Evolutionary conservation across 35 echinoderm and acorn worm genomes (phyloP), one percentile per base, ranked within the genome.

Genomic region (Lytechinus variegatus): DNA sequence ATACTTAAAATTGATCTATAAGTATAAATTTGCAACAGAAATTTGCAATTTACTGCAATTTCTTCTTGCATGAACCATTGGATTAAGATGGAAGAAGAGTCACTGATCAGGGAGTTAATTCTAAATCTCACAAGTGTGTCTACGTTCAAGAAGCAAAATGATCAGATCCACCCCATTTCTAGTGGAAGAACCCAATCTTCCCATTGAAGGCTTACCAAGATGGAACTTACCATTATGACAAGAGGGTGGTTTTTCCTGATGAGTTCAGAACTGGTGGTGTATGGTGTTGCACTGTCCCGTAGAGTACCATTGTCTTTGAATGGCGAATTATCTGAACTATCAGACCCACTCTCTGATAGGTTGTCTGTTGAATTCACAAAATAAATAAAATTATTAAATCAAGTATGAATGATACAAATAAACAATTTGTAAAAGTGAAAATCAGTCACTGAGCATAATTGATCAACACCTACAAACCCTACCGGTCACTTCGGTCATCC

Each of bases 181-280:
- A 29, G 60, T 33, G 0, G 28, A 13, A 54, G 6, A 94, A 21
- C 54, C 12, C 27, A 52, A 6, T 24, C 19, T n/a, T 79, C 19
- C n/a, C 60, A 29, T 86, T 0, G 0, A 94, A 52, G 12, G 6
- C 21, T 55, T 27, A 33, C 5, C 52, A 21, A 24, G 66, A 79
- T 72, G 87, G 92, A 27, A 90, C 95, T 44, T 96, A 99, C 98
- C 98, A 99, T 99, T 87, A 99, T 95, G 57, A 95, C 93, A 21
- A 99, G 96, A 24, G 98, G 98, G 90, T 99, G 98, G 95, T 99
- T 99, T 8, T 94, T 96, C 95, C 96, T 99, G 16, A 99, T 92
- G 24, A 96, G 95, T 21, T 96, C 95, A 60, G 97, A 72, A 88
- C 88, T 87, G 11, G 95, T 89, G 6, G 97, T 94, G 87, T 99